phyloP scores from a whole-genome alignment of 2,888 invertebrate species.

The Dendrolimus houi region DNA sequence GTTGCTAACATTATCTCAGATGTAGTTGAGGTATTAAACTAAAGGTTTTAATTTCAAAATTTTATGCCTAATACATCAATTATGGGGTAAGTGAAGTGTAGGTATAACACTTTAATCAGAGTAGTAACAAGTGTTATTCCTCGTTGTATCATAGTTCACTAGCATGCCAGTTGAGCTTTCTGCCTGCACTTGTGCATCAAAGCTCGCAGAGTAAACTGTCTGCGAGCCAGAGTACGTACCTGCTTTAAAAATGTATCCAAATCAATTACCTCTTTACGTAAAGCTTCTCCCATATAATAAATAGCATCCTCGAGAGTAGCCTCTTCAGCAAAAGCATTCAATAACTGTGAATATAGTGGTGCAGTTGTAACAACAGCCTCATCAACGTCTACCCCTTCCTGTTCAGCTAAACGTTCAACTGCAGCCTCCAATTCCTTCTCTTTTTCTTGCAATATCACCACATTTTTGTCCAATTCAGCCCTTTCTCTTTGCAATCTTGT shows the following conservation, averaged over 20 bases:
- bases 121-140: too few relatives aligned
- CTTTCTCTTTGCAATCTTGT: conserved; percentile 85
- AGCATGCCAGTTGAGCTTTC: conserved; percentile 91
- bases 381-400: conserved; percentile 93
- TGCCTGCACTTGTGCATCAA: conserved; percentile 97
- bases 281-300: conserved; percentile 97
- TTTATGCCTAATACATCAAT: too few relatives aligned
- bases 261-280: conserved; percentile 94
- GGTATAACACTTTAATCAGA: too few relatives aligned
- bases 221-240: conserved; percentile 94
- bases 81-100: too few relatives aligned
- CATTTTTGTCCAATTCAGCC: conserved; percentile 89
- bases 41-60: too few relatives aligned
- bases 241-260: conserved; percentile 97
- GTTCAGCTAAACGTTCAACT: conserved; percentile 83
- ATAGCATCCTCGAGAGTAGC: conserved; percentile 99
- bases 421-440: conserved; percentile 90
- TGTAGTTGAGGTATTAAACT: too few relatives aligned
- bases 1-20: too few relatives aligned
- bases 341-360: conserved; percentile 95
- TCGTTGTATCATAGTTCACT: conserved; percentile 19
- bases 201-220: conserved; percentile 96
- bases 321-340: conserved; percentile 97
- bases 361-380: conserved; percentile 98
- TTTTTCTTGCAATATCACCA: conserved; percentile 88